Conservation (phyloP, 2,113 vertebrate species). For the Arvicanthis niloticus region DNA sequence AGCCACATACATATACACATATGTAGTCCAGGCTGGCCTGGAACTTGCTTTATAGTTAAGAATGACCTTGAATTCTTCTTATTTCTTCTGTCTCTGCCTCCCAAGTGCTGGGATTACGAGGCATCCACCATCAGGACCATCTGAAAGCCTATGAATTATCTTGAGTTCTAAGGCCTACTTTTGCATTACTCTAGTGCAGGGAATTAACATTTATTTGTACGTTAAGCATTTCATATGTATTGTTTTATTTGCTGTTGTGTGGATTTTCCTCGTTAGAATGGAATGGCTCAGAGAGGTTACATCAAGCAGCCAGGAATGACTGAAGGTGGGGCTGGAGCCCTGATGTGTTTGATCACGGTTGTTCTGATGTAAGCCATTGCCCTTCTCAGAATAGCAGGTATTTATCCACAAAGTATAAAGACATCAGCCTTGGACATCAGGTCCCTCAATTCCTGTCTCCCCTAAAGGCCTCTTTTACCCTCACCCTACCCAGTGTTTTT, state of each 20-base stretch:
- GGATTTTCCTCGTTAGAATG: slow-evolving; percentile 26
- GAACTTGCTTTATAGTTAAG: not conserved
- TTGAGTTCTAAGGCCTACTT: not conserved
- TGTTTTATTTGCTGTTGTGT: slow-evolving; percentile 26
- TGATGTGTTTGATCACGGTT: not conserved
- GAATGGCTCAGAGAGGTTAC: not conserved
- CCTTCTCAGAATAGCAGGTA: slow-evolving; percentile 9
- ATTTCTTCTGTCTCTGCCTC: not conserved
- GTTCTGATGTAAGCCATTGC: not conserved
- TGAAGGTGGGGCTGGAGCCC: not conserved
- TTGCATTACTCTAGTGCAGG: not conserved
- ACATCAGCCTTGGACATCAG: not conserved
- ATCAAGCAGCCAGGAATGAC: not conserved
- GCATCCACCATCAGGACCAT: too few species aligned
- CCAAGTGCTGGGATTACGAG: not conserved
- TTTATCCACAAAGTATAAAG: not conserved
- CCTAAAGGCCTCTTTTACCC: not conserved
- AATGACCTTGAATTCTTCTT: not conserved
- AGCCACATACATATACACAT: not conserved
- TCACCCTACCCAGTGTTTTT: not conserved
- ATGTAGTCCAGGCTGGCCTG: not conserved
- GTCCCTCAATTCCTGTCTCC: not conserved
- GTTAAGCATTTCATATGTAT: not conserved
- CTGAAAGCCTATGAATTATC: not conserved
- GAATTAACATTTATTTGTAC: not conserved